These are phyloP conservation scores for Cyanoliseus patagonus DNA, from an alignment of 2,113 vertebrate genomes.

Conservation along the genomic window DNA sequence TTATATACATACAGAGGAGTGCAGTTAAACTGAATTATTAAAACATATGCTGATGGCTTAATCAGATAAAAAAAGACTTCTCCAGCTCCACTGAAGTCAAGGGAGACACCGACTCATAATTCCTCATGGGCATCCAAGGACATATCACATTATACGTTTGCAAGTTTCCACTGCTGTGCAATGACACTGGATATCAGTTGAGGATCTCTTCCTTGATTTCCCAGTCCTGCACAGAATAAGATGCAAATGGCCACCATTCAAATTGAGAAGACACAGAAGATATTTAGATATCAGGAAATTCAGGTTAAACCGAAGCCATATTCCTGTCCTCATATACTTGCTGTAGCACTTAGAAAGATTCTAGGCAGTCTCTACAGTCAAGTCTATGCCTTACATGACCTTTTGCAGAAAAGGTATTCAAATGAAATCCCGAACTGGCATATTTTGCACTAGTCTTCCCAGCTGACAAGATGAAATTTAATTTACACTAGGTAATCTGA, in stretches of 20 bases:
- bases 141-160: background rate
- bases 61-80: background rate
- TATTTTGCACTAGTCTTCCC: background rate
- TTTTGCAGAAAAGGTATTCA: background rate
- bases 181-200: background rate
- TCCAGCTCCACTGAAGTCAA: background rate
- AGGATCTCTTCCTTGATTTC: background rate
- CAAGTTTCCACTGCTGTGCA: background rate
- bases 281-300: background rate
- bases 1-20: background rate
- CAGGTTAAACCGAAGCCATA: background rate
- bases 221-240: background rate
- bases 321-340: background rate
- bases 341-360: background rate
- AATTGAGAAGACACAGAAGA: background rate
- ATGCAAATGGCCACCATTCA: background rate
- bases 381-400: background rate
- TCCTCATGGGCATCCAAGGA: background rate
- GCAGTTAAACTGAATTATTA: background rate
- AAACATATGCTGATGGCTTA: background rate
- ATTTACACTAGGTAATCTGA: background rate
- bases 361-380: background rate
- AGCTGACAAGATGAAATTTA: background rate
- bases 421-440: background rate
- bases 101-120: background rate